Base-by-base conservation (phyloP, 2,113 vertebrate genomes). In the Camelus bactrianus region DNA sequence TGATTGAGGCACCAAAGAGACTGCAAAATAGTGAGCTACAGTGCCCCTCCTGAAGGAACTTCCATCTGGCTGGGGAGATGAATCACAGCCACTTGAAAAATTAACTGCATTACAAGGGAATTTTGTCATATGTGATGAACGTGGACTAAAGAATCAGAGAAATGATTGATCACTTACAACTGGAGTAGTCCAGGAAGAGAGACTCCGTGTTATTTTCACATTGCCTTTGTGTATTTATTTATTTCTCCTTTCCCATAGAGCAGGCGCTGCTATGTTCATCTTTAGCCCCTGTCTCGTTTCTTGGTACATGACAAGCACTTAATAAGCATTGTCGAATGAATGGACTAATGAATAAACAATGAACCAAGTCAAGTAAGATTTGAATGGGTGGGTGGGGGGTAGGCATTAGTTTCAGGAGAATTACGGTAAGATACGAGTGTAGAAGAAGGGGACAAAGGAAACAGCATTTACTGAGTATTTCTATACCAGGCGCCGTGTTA, bases 51-150 rank as follows among this genome's bases (percentile, higher is more conserved):
- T 89, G 30, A 85, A 0, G 56, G 77, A 96, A 95, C 67, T 70
- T 90, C 80, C 16, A 48, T 88, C 80, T 84, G 80, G 35, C 46
- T 52, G 72, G 72, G 67, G 89, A 86, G 79, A 82, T 93, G 95
- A 96, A 86, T 95, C 62, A 28, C 3, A 83, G 73, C 52, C 86
- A 86, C 42, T 94, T 86, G 86, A 86, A 85, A 91, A 97, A 56
- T 91, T 97, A 93, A 92, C 92, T 83, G 69, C 56, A 62, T 96
- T 87, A 93, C 69, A 91, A 93, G 92, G 86, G 95, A 93, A 95
- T 96, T 92, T 96, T 93, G 35, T 60, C 20, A 1, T 87, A 95
- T 94, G 81, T 82, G 50, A 89, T 93, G 86, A 86, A 96, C 89
- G 70, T 89, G 69, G 64, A 83, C 75, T 94, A 56, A 91, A 89